A percentile compares a stretch with the other conserved stretches of the same genome.
Conservation (phyloP, 1,140 invertebrate species). For the Macrocentrus cingulum region DNA sequence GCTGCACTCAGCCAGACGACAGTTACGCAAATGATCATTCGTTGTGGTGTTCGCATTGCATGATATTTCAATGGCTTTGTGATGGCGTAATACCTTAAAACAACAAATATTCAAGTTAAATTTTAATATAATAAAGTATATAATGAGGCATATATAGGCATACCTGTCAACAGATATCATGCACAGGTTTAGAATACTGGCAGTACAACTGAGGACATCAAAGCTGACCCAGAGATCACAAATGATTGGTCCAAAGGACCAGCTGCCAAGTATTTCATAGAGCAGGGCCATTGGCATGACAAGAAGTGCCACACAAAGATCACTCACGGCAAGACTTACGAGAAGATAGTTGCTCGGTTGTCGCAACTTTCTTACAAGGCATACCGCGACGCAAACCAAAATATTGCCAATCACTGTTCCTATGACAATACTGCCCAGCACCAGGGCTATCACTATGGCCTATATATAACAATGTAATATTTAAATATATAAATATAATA, state of each 20-base stretch:
- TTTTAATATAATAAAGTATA: too few species aligned
- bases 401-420: conserved; percentile 87
- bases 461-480: conserved; percentile 44
- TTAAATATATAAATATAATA: neutral
- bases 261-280: conserved; percentile 78
- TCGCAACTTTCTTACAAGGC: conserved; percentile 81
- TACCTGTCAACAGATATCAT: conserved; percentile 84
- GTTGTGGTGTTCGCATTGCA: conserved; percentile 78
- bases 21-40: conserved; percentile 82
- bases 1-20: conserved; percentile 89
- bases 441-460: conserved; percentile 70
- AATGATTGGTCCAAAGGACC: conserved; percentile 80
- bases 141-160: conserved; percentile 29
- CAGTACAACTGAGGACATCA: conserved; percentile 81
- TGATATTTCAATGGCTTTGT: conserved; percentile 89
- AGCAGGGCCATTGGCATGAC: conserved; percentile 87
- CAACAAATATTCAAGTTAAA: too few species aligned
- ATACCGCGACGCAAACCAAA: conserved; percentile 85
- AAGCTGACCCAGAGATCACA: conserved; percentile 87
- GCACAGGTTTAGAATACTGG: conserved; percentile 89
- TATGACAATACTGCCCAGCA: conserved; percentile 75
- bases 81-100: conserved; percentile 77
- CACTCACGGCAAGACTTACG: conserved; percentile 88
- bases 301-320: conserved; percentile 78
- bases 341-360: conserved; percentile 84